These are phyloP conservation scores for Isichthys henryi DNA, from an alignment of 2,113 vertebrate species.

Conservation along the genomic window DNA sequence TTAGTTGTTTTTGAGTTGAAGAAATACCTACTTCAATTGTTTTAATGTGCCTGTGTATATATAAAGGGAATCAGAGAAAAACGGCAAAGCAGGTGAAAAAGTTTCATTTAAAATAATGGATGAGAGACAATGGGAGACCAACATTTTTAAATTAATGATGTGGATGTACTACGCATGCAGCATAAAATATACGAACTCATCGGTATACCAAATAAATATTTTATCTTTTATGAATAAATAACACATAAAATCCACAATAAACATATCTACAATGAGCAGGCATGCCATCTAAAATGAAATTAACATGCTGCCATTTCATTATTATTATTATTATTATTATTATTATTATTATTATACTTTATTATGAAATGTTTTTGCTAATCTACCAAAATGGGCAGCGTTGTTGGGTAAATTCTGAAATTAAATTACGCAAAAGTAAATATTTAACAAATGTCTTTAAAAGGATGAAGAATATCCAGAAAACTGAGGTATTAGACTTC, in stretches of 20 bases:
- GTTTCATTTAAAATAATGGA: background rate
- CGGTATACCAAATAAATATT: conserved; percentile 7
- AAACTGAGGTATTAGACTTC: background rate
- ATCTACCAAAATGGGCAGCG: background rate
- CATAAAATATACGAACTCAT: conserved; percentile 9
- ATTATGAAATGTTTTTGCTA: background rate
- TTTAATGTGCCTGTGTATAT: background rate
- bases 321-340: background rate
- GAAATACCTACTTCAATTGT: background rate
- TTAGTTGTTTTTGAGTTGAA: background rate
- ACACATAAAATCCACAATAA: background rate
- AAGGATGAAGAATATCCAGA: background rate
- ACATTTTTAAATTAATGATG: background rate
- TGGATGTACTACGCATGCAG: background rate
- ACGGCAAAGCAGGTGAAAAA: background rate
- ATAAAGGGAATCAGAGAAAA: background rate
- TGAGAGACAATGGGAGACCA: background rate
- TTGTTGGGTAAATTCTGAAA: background rate
- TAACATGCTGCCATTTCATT: background rate
- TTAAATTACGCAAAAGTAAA: background rate
- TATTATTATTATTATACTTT: background rate
- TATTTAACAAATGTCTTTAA: background rate
- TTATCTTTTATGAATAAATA: conserved; percentile 10
- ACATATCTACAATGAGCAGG: background rate
- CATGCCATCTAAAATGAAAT: background rate